Evolutionary conservation across 2,113 vertebrate species (phyloP), one percentile per base, ranked within the genome.

Genomic region (Zosterops borbonicus): DNA sequence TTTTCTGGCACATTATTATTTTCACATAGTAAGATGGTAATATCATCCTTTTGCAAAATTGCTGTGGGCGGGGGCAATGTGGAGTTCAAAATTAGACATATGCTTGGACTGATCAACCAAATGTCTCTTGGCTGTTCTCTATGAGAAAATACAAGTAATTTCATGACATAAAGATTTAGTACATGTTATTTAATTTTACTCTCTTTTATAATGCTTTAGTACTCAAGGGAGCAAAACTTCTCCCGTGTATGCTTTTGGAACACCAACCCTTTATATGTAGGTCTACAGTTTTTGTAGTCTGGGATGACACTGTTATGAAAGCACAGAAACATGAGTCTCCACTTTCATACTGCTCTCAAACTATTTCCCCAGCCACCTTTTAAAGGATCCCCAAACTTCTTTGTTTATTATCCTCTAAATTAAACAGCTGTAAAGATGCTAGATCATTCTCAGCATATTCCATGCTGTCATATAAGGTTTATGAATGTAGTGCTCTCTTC

Each of bases 21-120:
- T 82, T 70, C 23, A 37, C 11, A 11, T 47, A 58, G 8, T 46
- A 44, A 69, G 22, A 44, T n/a, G 25, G 41, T 47, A 89, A 75
- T 39, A 67, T 28, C 15, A 77, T 47, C 20, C 28, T 71, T 82
- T 71, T 90, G n/a, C 46, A 46, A 86, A 89, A 81, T 44, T 75
- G 8, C 23, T 78, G 52, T 33, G 24, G 4, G 21, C 0, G 3
- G 27, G 18, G 47, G 18, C 0, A 2, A 5, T 23, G n/a, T 82
- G 41, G 24, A 83, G 22, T 76, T 80, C 31, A 69, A 46, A 86
- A 89, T 75, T 29, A 64, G n/a, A 68, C 67, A 60, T 58, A 47
- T 33, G 8, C 20, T 89, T 91, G 73, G 56, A 70, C 28, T 59
- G 28, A 81, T 49, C 33, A 81, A 62, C 56, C 44, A 42, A 82